Evolutionary conservation across 1,140 invertebrate species (phyloP).

Genomic region (Amphibalanus amphitrite): DNA sequence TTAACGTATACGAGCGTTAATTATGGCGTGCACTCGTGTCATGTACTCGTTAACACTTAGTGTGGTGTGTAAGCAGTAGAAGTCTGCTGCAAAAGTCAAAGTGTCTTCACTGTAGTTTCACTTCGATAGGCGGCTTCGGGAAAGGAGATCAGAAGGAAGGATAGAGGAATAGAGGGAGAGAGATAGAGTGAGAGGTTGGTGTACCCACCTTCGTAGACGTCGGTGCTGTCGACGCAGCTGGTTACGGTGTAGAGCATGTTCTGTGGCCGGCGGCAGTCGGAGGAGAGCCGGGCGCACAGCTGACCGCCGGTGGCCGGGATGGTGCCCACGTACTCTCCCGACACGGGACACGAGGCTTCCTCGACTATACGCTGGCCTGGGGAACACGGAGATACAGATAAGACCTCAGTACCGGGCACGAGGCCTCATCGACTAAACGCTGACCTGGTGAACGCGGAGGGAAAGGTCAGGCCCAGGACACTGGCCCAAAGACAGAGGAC

Average conservation of each 20-base stretch:
- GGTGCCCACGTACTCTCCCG: slow-evolving; percentile 45
- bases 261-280: slow-evolving; percentile 47
- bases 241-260: slow-evolving; percentile 53
- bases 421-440: slow-evolving; percentile 26
- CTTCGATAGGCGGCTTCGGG: too few species aligned
- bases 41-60: too few species aligned
- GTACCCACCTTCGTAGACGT: slow-evolving; percentile 44
- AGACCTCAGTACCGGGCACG: slow-evolving; percentile 39
- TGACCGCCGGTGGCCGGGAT: slow-evolving; percentile 42
- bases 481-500: background rate
- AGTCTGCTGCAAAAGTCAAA: too few species aligned
- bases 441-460: slow-evolving; percentile 9
- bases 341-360: slow-evolving; percentile 45
- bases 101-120: too few species aligned
- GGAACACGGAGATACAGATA: too few species aligned
- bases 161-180: background rate
- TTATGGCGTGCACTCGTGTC: too few species aligned
- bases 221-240: slow-evolving; percentile 36
- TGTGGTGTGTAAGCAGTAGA: too few species aligned
- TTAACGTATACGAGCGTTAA: too few species aligned
- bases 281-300: slow-evolving; percentile 47
- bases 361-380: slow-evolving; percentile 15
- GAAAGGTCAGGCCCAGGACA: background rate
- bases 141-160: background rate
- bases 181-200: background rate